These are phyloP conservation scores for Pandion haliaetus DNA, from an alignment of 2,113 vertebrate species.

Conservation along the genomic window DNA sequence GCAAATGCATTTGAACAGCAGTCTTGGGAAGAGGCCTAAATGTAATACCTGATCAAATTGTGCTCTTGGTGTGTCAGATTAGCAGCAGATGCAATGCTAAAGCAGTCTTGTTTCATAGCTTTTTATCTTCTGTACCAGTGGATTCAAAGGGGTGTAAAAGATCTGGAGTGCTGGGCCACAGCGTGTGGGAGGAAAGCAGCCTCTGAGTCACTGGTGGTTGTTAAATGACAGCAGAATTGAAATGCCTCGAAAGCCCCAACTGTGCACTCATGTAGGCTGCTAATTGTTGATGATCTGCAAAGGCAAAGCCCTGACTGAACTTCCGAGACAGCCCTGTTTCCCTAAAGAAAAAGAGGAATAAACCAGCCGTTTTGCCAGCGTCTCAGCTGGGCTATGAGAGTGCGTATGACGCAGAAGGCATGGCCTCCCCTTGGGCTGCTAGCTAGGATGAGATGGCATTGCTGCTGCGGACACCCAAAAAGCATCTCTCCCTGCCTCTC, in stretches of 20 bases:
- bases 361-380: accelerated
- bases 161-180: background rate
- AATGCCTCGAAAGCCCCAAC: background rate
- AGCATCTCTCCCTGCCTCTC: background rate
- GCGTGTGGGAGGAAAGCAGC: background rate
- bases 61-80: background rate
- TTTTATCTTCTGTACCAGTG: background rate
- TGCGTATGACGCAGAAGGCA: accelerated
- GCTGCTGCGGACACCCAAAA: background rate
- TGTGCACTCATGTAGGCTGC: background rate
- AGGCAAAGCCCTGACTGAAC: background rate
- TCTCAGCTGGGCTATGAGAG: background rate
- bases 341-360: background rate
- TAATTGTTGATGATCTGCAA: background rate
- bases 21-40: background rate
- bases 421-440: background rate
- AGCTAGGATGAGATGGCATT: background rate
- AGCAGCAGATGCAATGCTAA: background rate
- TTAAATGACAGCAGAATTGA: background rate
- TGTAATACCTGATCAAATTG: background rate
- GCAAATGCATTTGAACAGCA: background rate
- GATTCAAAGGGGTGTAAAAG: background rate
- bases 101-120: background rate
- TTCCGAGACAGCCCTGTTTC: background rate
- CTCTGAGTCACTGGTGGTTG: constrained; percentile 17